Conservation (phyloP, 2,888 invertebrate genomes). For the Adelognathus sp. region DNA sequence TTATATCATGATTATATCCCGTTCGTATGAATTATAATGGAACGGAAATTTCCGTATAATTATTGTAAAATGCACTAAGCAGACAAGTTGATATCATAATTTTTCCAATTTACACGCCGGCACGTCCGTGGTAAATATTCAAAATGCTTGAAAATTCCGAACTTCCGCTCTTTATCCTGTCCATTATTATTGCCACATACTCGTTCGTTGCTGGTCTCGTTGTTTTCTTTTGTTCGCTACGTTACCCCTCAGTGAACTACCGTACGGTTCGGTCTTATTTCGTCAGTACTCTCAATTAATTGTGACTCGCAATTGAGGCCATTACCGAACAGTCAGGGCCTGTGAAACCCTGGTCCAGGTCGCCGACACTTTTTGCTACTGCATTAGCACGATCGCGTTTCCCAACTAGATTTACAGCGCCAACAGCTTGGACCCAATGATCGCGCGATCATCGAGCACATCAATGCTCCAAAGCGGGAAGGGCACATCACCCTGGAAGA, state of each 20-base stretch:
- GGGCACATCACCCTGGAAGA: too few species aligned
- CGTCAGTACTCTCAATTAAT: slow-evolving; percentile 31
- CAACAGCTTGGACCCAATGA: neutral
- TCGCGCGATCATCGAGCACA: neutral
- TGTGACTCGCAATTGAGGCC: slow-evolving; percentile 63
- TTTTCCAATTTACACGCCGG: neutral
- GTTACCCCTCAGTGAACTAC: neutral
- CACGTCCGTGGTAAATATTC: neutral
- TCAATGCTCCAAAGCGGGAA: too few species aligned
- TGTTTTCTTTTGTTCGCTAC: slow-evolving; percentile 42
- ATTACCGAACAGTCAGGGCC: slow-evolving; percentile 73
- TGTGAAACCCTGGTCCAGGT: slow-evolving; percentile 32
- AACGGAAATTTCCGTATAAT: neutral
- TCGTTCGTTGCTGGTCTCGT: slow-evolving; percentile 49
- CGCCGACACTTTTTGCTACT: slow-evolving; percentile 12
- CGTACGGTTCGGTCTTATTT: neutral
- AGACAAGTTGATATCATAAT: neutral
- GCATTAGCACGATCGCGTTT: neutral
- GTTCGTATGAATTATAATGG: too few species aligned
- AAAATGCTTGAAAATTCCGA: neutral
- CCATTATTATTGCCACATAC: slow-evolving; percentile 25
- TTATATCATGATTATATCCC: too few species aligned
- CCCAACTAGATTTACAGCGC: neutral
- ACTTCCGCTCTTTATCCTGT: neutral
- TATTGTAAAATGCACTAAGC: neutral